These are phyloP conservation scores for Eublepharis macularius DNA, from an alignment of 2,113 vertebrate species.

Conservation along the genomic window DNA sequence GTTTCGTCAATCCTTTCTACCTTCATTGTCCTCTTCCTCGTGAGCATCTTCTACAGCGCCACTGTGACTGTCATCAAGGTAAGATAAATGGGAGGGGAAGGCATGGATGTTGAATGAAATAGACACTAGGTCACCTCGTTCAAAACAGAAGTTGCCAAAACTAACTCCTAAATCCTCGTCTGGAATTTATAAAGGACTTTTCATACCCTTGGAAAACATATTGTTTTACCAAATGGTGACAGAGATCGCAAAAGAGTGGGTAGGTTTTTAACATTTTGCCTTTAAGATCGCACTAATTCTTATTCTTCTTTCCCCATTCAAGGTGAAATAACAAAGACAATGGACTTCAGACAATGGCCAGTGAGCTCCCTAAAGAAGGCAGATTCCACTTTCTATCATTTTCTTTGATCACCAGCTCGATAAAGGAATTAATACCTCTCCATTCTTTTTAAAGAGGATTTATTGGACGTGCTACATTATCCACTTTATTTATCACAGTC, in stretches of 20 bases:
- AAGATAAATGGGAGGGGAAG: not conserved
- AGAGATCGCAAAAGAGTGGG: not conserved
- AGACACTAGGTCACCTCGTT: no score
- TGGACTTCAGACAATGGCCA: not conserved
- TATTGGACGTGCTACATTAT: not conserved
- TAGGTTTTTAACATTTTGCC: not conserved
- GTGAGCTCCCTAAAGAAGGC: not conserved
- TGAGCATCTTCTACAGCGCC: conserved; percentile 83
- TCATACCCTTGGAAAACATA: not conserved
- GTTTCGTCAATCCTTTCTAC: conserved; percentile 75
- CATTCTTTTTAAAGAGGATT: not conserved
- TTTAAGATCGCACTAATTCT: not conserved
- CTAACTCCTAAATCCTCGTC: not conserved
- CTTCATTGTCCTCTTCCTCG: conserved; percentile 86
- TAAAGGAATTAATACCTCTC: no score
- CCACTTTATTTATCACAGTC: not conserved
- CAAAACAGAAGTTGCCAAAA: no score
- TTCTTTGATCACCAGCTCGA: not conserved
- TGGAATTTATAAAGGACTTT: no score
- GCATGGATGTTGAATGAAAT: no score
- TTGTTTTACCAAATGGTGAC: not conserved
- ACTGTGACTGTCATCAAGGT: conserved; percentile 80
- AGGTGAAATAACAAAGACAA: conserved; percentile 10
- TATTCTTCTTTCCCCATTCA: not conserved
- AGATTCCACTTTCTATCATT: not conserved